Percentiles rank a stretch among this genome's conserved stretches.
phyloP scores from a whole-genome alignment of 1,140 invertebrate genomes.

The Caenorhabditis brenneri region DNA sequence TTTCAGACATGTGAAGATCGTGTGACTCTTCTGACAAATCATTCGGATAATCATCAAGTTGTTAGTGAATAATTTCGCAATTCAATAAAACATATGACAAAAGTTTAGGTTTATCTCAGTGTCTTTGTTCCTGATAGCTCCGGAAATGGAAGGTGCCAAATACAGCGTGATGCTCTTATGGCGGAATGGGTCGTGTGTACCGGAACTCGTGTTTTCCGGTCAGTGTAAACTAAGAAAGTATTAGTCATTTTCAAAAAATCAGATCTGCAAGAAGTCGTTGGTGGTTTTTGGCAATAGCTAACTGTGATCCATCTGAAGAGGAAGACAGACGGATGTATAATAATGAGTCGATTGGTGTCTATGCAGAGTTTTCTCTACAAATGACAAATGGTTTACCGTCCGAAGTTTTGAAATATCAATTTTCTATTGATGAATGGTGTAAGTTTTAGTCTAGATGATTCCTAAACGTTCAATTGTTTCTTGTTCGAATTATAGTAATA shows the following conservation, averaged over 20 bases:
- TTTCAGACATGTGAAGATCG: constrained; percentile 33
- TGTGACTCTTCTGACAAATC: neutral
- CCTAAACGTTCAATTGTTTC: neutral
- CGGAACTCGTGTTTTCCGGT: neutral
- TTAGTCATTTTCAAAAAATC: neutral
- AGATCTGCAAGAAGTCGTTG: constrained; percentile 70
- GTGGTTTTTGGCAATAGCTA: constrained; percentile 71
- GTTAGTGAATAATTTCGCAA: neutral
- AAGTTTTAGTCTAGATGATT: constrained; percentile 75
- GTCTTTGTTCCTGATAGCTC: neutral
- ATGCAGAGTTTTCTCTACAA: constrained; percentile 78
- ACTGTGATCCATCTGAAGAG: constrained; percentile 60
- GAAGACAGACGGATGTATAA: neutral
- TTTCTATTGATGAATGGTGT: constrained; percentile 91
- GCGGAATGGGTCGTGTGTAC: neutral
- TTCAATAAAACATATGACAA: no score
- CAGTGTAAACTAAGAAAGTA: neutral
- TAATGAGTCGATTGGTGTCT: constrained; percentile 63
- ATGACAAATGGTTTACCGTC: constrained; percentile 82
- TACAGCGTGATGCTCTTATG: neutral
- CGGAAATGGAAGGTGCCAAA: neutral
- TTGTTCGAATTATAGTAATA: constrained; percentile 77
- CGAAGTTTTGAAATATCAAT: constrained; percentile 83
- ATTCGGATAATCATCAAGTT: constrained; percentile 2
- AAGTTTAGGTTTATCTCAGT: constrained; percentile 9